Evolutionary conservation across 2,888 invertebrate species (phyloP).

Genomic region (Euplexia lucipara): DNA sequence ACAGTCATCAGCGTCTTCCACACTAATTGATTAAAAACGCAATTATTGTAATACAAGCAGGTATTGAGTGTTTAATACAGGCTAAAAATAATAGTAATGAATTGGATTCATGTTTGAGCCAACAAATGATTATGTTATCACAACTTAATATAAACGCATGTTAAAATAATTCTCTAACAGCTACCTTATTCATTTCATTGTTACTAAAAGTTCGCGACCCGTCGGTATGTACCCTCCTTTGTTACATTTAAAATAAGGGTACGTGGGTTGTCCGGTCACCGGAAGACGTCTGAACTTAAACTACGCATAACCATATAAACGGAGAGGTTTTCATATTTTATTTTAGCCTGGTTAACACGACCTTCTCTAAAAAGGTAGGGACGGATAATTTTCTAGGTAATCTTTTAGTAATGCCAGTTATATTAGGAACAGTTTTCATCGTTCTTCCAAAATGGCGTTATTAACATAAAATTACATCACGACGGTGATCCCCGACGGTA

Average conservation of each 20-base stretch:
- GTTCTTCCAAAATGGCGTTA: background rate
- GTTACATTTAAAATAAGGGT: slow-evolving; percentile 47
- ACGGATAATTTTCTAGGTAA: background rate
- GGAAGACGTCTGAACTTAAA: slow-evolving; percentile 26
- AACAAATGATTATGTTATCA: too few relatives aligned
- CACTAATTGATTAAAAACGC: too few relatives aligned
- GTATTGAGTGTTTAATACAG: too few relatives aligned
- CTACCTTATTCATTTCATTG: slow-evolving; percentile 7
- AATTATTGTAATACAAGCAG: too few relatives aligned
- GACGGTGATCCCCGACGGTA: too few relatives aligned
- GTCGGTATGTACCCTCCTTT: slow-evolving; percentile 7
- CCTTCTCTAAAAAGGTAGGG: slow-evolving; percentile 18
- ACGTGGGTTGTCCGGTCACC: slow-evolving; percentile 35
- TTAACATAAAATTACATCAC: too few relatives aligned
- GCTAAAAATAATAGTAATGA: too few relatives aligned
- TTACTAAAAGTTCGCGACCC: slow-evolving; percentile 27
- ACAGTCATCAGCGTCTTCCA: too few relatives aligned
- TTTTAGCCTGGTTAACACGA: slow-evolving; percentile 7
- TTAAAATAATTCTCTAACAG: background rate
- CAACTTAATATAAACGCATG: too few relatives aligned
- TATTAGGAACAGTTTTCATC: slow-evolving; percentile 2
- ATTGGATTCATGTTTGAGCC: too few relatives aligned
- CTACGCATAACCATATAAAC: slow-evolving; percentile 21
- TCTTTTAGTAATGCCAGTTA: background rate
- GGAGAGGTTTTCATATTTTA: slow-evolving; percentile 37